Percentiles rank a stretch among this genome's conserved stretches.
Conservation (phyloP, 2,888 invertebrate genomes). For the Hypomecis atomaria region DNA sequence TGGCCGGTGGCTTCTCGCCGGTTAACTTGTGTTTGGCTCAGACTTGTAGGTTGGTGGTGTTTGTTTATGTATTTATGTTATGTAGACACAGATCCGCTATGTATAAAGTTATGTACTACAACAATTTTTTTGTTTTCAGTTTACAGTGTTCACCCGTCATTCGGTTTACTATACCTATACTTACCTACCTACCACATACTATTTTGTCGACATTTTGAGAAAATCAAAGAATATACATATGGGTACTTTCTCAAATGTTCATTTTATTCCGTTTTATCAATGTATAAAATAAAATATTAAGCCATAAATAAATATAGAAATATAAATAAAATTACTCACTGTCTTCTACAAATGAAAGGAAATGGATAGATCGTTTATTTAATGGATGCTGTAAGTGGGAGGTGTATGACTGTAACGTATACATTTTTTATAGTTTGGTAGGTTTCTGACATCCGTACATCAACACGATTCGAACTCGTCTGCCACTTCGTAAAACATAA, state of each 20-base stretch:
- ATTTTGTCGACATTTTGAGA: too few species aligned
- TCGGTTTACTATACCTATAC: too few species aligned
- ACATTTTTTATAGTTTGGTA: slow-evolving; percentile 58
- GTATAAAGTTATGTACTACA: not conserved
- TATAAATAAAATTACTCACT: slow-evolving; percentile 44
- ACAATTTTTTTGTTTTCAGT: not conserved
- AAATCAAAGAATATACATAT: too few species aligned
- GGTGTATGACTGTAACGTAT: slow-evolving; percentile 56
- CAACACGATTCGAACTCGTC: slow-evolving; percentile 65
- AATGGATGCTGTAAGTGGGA: slow-evolving; percentile 54
- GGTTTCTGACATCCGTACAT: slow-evolving; percentile 71
- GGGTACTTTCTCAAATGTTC: not conserved
- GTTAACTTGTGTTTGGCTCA: slow-evolving; percentile 20
- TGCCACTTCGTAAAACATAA: slow-evolving; percentile 82
- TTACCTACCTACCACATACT: too few species aligned
- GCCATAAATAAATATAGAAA: slow-evolving; percentile 21
- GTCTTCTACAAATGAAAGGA: slow-evolving; percentile 54
- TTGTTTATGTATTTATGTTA: not conserved
- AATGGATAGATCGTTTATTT: slow-evolving; percentile 56
- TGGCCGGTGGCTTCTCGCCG: slow-evolving; percentile 41
- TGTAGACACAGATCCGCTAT: not conserved
- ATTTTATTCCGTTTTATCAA: not conserved
- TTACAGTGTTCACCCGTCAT: not conserved
- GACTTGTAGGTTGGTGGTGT: not conserved
- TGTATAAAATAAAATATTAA: slow-evolving; percentile 24